Conservation (phyloP, 2,797 vertebrate genomes). For the Myotis daubentonii region DNA sequence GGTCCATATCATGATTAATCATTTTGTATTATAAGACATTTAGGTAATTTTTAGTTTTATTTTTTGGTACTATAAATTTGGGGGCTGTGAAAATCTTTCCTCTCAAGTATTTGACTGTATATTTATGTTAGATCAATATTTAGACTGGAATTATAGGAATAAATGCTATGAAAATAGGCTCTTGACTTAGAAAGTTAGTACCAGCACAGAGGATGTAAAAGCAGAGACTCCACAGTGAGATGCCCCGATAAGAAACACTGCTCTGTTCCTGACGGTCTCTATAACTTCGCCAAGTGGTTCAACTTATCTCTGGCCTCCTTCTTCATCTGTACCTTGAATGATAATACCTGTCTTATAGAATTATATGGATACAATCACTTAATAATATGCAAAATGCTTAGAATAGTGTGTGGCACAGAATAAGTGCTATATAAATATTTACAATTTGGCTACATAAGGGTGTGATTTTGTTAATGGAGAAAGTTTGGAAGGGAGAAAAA, state of each 20-base stretch:
- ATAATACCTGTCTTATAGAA: background rate
- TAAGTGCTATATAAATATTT: slow-evolving; percentile 20
- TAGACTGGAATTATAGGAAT: background rate
- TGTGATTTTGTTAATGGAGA: slow-evolving; percentile 29
- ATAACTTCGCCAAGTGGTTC: background rate
- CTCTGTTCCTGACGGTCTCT: background rate
- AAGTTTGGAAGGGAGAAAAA: slow-evolving; percentile 23
- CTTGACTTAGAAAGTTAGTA: slow-evolving; percentile 21
- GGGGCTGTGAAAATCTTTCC: background rate
- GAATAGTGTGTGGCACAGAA: slow-evolving; percentile 9
- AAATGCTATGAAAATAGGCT: background rate
- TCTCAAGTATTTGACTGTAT: background rate
- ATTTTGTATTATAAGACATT: background rate
- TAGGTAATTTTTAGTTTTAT: background rate
- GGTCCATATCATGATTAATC: background rate
- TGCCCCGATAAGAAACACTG: background rate
- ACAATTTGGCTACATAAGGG: slow-evolving; percentile 6
- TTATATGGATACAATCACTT: slow-evolving; percentile 9
- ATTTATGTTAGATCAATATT: background rate
- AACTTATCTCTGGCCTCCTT: background rate
- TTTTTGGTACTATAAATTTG: slow-evolving; percentile 6
- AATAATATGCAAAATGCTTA: slow-evolving; percentile 16
- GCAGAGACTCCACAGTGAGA: background rate
- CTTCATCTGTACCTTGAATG: background rate
- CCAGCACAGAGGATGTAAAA: background rate